A percentile compares a stretch with the other conserved stretches of the same genome.
Evolutionary conservation across 35 echinoderm and acorn worm species (phyloP).

Genomic region (Acanthaster planci): DNA sequence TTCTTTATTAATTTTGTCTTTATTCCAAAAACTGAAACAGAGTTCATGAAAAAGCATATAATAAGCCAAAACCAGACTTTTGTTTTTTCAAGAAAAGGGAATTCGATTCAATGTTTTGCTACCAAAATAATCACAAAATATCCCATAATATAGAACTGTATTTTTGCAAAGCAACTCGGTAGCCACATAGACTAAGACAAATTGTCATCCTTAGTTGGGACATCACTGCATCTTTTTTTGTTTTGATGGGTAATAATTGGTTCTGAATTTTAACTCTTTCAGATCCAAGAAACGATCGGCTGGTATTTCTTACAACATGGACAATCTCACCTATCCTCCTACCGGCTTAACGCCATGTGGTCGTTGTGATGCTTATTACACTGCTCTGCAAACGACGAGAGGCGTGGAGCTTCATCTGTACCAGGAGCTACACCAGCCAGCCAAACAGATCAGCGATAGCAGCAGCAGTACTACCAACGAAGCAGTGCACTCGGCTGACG

Average conservation of each 20-base stretch:
- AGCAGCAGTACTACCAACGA: constrained; percentile 14
- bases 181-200: too few species aligned
- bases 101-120: too few species aligned
- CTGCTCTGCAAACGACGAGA: neutral
- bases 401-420: constrained; percentile 8
- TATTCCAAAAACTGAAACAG: too few species aligned
- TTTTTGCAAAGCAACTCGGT: too few species aligned
- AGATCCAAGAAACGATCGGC: constrained; percentile 4
- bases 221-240: too few species aligned
- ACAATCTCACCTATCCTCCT: neutral
- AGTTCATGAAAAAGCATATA: too few species aligned
- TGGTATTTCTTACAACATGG: constrained; percentile 4
- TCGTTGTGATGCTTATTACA: constrained; percentile 17
- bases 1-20: neutral
- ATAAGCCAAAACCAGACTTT: too few species aligned
- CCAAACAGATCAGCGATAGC: neutral
- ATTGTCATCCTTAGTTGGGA: too few species aligned
- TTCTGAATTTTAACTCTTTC: neutral
- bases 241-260: too few species aligned
- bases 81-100: too few species aligned
- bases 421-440: constrained; percentile 18
- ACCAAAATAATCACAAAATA: too few species aligned
- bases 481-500: neutral
- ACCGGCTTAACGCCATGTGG: neutral
- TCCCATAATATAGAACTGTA: too few species aligned